A percentile compares a stretch with the other conserved stretches of the same genome.
phyloP scores from a whole-genome alignment of 2,888 invertebrate species.

The Monochamus alternatus region DNA sequence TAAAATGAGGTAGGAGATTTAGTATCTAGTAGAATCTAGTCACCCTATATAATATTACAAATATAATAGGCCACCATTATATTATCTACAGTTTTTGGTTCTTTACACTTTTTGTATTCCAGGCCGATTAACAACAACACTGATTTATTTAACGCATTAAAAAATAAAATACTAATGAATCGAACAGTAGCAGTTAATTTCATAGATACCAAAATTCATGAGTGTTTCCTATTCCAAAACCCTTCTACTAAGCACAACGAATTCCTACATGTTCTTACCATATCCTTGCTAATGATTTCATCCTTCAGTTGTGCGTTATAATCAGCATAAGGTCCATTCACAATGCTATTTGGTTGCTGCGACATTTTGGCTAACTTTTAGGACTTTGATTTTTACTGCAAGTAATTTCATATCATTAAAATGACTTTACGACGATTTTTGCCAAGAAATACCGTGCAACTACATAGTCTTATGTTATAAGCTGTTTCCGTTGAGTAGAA shows the following conservation, averaged over 20 bases:
- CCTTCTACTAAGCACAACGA: neutral
- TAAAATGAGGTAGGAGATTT: too few species aligned
- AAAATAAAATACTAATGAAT: too few species aligned
- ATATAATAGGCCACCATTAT: too few species aligned
- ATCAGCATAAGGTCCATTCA: constrained; percentile 63
- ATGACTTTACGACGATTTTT: too few species aligned
- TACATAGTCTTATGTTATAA: neutral
- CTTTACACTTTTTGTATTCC: too few species aligned
- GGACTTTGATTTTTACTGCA: constrained; percentile 29
- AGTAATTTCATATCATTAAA: neutral
- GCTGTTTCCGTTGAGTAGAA: too few species aligned
- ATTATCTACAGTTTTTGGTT: too few species aligned
- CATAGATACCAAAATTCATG: too few species aligned
- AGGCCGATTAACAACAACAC: too few species aligned
- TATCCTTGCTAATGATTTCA: constrained; percentile 50
- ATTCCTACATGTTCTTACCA: constrained; percentile 54
- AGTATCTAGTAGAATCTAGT: too few species aligned
- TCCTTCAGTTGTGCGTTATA: constrained; percentile 58
- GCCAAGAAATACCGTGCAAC: constrained; percentile 11
- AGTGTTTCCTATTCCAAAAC: neutral
- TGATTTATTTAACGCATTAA: neutral
- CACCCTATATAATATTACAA: too few species aligned
- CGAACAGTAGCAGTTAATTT: too few species aligned
- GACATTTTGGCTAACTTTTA: constrained; percentile 53
- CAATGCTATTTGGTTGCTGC: constrained; percentile 58